These are phyloP conservation scores for Mycteria americana DNA, from an alignment of 2,797 vertebrate genomes.

Conservation along the genomic window DNA sequence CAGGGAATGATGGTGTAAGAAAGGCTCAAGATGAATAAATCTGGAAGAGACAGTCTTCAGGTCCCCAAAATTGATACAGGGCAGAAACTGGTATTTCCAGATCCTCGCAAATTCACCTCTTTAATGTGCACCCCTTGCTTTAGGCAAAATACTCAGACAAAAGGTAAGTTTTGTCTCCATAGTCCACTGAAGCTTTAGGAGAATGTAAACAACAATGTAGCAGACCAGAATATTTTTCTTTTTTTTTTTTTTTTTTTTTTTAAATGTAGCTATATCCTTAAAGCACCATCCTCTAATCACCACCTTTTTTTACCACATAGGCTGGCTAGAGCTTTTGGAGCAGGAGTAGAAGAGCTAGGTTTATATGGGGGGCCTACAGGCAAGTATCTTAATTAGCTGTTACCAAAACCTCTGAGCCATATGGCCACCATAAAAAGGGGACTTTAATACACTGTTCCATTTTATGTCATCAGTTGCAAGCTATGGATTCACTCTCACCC, in stretches of 20 bases:
- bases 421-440: slow-evolving; percentile 52
- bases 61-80: not conserved
- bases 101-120: not conserved
- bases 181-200: not conserved
- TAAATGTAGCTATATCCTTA: not conserved
- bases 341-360: not conserved
- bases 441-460: slow-evolving; percentile 45
- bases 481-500: slow-evolving; percentile 59
- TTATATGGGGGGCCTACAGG: not conserved
- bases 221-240: not conserved
- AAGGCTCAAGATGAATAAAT: not conserved
- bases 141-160: not conserved
- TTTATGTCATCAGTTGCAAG: slow-evolving; percentile 54
- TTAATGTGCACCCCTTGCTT: not conserved
- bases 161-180: not conserved
- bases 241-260: not conserved
- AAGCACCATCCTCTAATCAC: not conserved
- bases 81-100: not conserved
- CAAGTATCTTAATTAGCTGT: slow-evolving; percentile 55
- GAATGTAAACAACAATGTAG: not conserved
- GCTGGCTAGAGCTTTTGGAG: not conserved
- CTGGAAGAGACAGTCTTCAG: not conserved
- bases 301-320: not conserved
- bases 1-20: not conserved
- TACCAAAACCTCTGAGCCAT: slow-evolving; percentile 53